Conservation (phyloP, 2,113 vertebrate genomes). For the Murina feae region DNA sequence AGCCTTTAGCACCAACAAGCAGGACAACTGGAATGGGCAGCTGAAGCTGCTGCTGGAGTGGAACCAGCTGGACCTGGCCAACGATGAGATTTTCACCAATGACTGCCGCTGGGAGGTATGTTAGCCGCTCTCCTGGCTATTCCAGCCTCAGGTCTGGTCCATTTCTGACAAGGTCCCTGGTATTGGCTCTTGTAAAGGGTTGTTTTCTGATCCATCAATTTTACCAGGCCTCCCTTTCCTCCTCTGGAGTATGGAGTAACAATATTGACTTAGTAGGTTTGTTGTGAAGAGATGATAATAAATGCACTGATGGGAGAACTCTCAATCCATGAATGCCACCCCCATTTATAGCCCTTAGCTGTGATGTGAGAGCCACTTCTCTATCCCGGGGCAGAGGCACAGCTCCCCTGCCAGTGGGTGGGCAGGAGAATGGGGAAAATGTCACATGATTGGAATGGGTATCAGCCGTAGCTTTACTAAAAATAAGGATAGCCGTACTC, state of each 20-base stretch:
- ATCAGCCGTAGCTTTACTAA: neutral
- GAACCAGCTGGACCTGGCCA: slow-evolving; percentile 86
- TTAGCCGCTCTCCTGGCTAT: accelerated
- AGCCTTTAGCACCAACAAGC: slow-evolving; percentile 86
- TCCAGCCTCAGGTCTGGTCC: neutral
- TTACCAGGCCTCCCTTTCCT: neutral
- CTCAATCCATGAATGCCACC: accelerated
- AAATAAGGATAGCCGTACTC: neutral
- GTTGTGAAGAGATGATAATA: neutral
- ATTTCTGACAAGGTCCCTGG: accelerated
- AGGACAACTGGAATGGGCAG: slow-evolving; percentile 86
- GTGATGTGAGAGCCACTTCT: accelerated
- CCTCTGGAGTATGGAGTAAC: neutral
- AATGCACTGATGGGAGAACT: neutral
- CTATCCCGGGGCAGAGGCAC: neutral
- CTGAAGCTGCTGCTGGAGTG: slow-evolving; percentile 85
- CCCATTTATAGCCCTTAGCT: neutral
- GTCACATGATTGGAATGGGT: neutral
- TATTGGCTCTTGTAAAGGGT: accelerated
- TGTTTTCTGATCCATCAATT: no score
- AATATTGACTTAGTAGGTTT: neutral
- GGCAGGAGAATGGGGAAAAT: neutral
- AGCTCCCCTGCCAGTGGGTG: accelerated
- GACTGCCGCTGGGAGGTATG: slow-evolving; percentile 85
- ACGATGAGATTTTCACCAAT: slow-evolving; percentile 86